Percentiles rank a stretch among this genome's conserved stretches.
Evolutionary conservation across 2,797 vertebrate species (phyloP).

Genomic region (Eulemur albifrons): DNA sequence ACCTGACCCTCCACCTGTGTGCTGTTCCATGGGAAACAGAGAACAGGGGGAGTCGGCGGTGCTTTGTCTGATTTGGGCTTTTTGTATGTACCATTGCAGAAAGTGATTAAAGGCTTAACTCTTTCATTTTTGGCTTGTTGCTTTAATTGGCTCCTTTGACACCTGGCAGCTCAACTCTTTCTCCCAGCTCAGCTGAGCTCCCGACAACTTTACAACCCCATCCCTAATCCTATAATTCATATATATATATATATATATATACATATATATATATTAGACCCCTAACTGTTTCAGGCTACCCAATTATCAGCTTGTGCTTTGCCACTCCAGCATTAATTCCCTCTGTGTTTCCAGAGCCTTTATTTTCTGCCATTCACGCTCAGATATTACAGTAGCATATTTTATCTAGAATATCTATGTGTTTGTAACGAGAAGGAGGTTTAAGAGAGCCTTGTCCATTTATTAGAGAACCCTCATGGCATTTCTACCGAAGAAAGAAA

Average conservation of each 20-base stretch:
- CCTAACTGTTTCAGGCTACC: neutral
- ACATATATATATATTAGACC: neutral
- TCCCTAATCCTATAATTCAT: neutral
- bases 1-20: neutral
- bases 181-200: neutral
- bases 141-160: neutral
- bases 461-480: neutral
- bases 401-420: neutral
- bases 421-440: neutral
- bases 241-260: neutral
- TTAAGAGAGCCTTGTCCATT: neutral
- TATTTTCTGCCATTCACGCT: neutral
- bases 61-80: neutral
- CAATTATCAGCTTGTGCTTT: neutral
- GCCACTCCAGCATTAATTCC: neutral
- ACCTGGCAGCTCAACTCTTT: neutral
- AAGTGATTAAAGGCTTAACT: neutral
- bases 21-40: too few species aligned
- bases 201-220: neutral
- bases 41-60: accelerated
- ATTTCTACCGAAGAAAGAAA: neutral
- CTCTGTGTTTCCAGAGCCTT: neutral
- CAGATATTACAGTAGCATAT: neutral
- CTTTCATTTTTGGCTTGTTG: neutral
- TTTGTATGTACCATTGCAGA: neutral